Percentiles rank a stretch among this genome's conserved stretches.
These are phyloP conservation scores for Channa striata DNA, from an alignment of 2,797 vertebrate species.

Conservation along the genomic window DNA sequence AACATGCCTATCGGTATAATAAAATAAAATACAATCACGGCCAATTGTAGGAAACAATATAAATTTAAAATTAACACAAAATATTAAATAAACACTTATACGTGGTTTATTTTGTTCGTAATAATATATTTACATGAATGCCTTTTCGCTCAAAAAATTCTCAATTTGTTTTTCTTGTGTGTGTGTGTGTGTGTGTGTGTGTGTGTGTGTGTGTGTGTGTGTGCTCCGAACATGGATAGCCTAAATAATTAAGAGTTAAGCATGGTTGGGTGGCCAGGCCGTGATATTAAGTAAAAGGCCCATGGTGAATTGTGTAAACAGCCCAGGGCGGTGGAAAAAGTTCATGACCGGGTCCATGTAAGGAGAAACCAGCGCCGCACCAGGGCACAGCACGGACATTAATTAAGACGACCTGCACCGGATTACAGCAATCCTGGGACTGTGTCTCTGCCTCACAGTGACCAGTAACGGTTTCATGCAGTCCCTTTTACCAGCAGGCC, in stretches of 20 bases:
- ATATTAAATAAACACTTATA: too few species aligned
- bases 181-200: too few species aligned
- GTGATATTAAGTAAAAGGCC: conserved; percentile 81
- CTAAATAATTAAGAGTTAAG: conserved; percentile 50
- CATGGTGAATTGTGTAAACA: conserved; percentile 86
- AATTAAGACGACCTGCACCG: conserved; percentile 81
- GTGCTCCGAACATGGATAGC: conserved; percentile 11
- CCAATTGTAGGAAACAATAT: not conserved
- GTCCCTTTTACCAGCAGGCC: conserved; percentile 54
- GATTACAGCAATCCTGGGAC: conserved; percentile 78
- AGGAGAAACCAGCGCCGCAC: conserved; percentile 76
- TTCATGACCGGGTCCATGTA: conserved; percentile 89
- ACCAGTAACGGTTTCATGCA: conserved; percentile 68
- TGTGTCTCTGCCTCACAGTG: conserved; percentile 76
- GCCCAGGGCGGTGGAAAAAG: conserved; percentile 85
- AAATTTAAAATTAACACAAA: too few species aligned
- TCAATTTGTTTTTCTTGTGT: not conserved
- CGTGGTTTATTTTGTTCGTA: not conserved
- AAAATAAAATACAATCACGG: not conserved
- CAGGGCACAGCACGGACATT: conserved; percentile 81
- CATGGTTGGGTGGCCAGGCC: conserved; percentile 76
- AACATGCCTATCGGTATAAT: too few species aligned
- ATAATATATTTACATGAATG: conserved; percentile 6
- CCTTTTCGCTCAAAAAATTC: conserved; percentile 1
- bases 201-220: too few species aligned